Conservation (phyloP, 2,113 vertebrate species). For the Cheilinus undulatus region DNA sequence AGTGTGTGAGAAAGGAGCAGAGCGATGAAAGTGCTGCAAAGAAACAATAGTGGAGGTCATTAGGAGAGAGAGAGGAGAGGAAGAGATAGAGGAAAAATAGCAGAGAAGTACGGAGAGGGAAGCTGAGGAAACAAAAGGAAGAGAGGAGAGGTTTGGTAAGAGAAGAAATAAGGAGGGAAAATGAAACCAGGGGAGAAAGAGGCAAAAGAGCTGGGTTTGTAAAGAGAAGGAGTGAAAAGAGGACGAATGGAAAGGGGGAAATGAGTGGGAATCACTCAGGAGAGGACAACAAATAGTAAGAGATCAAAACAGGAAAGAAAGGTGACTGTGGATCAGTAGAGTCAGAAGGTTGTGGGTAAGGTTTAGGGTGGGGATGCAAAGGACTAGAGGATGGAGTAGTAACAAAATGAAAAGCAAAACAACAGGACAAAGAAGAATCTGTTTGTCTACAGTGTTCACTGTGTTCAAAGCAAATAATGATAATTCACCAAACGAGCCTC, state of each 20-base stretch:
- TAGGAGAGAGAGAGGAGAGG: conserved; percentile 3
- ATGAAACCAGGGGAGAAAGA: background rate
- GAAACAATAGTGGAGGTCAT: conserved; percentile 37
- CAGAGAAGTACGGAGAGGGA: background rate
- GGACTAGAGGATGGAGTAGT: background rate
- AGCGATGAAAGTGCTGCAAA: conserved; percentile 2
- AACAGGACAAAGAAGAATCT: conserved; percentile 17
- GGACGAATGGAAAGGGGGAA: too few species aligned
- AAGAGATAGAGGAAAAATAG: background rate
- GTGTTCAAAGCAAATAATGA: conserved; percentile 50
- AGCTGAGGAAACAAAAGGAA: too few species aligned
- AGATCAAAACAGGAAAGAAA: background rate
- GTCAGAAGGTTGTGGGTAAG: too few species aligned
- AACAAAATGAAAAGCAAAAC: background rate
- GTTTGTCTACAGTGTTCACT: conserved; percentile 31
- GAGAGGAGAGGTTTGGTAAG: background rate
- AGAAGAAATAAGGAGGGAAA: background rate
- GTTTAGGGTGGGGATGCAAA: background rate
- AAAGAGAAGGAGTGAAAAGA: too few species aligned
- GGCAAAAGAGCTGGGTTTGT: background rate
- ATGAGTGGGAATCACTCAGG: too few species aligned
- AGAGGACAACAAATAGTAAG: fast-evolving
- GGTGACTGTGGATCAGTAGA: too few species aligned
- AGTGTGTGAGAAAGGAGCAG: conserved; percentile 22
- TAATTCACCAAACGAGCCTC: conserved; percentile 62